Percentiles rank a stretch among this genome's conserved stretches.
Evolutionary conservation across 2,797 vertebrate species (phyloP).

Genomic region (Mareca strepera): DNA sequence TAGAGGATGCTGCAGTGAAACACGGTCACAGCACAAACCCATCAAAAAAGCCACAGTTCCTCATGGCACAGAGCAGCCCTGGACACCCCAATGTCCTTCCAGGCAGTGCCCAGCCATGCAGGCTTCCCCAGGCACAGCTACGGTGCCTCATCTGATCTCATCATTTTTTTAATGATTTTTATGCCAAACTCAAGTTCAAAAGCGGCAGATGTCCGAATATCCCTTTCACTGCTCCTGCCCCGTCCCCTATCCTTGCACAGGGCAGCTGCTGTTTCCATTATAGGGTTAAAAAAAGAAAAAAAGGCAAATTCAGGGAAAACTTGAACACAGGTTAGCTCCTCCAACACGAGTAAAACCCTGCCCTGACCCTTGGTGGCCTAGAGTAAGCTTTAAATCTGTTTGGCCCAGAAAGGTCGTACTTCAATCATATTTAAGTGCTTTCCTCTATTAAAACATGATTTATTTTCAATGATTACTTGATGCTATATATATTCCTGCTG

Average conservation of each 20-base stretch:
- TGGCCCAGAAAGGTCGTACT: background rate
- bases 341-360: background rate
- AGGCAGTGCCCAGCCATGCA: background rate
- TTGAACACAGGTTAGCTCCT: background rate
- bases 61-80: background rate
- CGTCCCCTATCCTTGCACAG: background rate
- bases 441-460: background rate
- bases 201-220: background rate
- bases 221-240: background rate
- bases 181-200: accelerated
- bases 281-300: background rate
- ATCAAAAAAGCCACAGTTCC: background rate
- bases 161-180: background rate
- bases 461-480: background rate
- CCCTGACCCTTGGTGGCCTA: background rate
- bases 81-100: background rate
- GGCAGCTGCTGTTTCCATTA: background rate
- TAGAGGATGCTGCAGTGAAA: background rate
- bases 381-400: background rate
- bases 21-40: background rate
- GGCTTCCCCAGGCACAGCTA: background rate
- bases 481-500: background rate
- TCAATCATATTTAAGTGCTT: background rate
- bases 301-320: background rate
- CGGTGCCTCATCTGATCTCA: background rate